Evolutionary conservation across 2,113 vertebrate species (phyloP), one percentile per base, ranked within the genome.

Genomic region (Labeo rohita): DNA sequence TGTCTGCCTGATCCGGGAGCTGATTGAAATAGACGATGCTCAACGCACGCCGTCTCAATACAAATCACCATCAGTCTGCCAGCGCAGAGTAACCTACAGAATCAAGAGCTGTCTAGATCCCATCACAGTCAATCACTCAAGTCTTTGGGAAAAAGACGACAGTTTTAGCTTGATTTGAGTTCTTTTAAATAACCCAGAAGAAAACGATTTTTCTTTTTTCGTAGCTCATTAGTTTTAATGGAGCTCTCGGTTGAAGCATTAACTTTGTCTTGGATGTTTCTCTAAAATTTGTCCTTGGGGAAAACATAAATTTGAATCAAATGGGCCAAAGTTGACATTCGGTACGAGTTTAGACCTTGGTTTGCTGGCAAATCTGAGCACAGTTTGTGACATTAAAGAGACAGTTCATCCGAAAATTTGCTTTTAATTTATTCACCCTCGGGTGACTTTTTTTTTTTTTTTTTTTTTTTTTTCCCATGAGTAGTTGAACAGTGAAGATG

Each of bases 1-100:
- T 75, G 54, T 84, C 50, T 59, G 68, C 21, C 52, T 36, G 23
- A 61, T 84, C 52, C 74, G 28, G 50, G 52, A 74, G 56, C 72
- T 84, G 82, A 84, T 74, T 59, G 70, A 84, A 61, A 72, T 56
- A 84, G 70, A 75, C 47, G 12, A 70, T 84, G 70, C 72, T 56
- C 50, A 43, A 59, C 15, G 23, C 76, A 78, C 6, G 8, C 28
- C 9, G 5, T 78, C 52, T 78, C 76, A 59, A 43, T 59, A 59
- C 76, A 59, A 56, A 78, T 78, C 28, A 43, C 2, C 76, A 78
- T 78, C 76, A 43, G 76, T 36, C 54, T 78, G 52, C 18, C 34
- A 78, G 39, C 4, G 4, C 68, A 0, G 18, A 43, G 76, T 10
- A 78, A 39, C 76, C 10, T 16, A 59, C 28, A 56, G 9, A 34